A percentile compares a stretch with the other conserved stretches of the same genome.
Evolutionary conservation across 2,797 vertebrate genomes (phyloP).

Genomic region (Myotis daubentonii): DNA sequence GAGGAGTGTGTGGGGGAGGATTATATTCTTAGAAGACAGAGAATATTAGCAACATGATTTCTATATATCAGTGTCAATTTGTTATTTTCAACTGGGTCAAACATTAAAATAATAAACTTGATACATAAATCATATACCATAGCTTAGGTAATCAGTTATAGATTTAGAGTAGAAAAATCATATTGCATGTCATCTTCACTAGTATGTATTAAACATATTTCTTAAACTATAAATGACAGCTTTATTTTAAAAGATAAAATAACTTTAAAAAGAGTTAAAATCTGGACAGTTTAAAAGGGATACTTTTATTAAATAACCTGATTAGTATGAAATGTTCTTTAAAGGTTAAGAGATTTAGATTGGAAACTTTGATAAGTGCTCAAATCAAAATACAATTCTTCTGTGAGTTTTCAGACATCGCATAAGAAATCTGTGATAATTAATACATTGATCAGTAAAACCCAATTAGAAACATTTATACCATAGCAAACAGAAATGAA

Average conservation of each 20-base stretch:
- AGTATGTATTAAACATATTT: conserved; percentile 38
- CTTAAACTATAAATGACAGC: conserved; percentile 14
- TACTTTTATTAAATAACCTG: conserved; percentile 70
- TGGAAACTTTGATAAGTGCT: conserved; percentile 60
- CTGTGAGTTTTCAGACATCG: conserved; percentile 74
- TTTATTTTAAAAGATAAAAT: conserved; percentile 57
- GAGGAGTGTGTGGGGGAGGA: neutral
- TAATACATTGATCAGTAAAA: conserved; percentile 82
- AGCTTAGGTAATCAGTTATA: conserved; percentile 12
- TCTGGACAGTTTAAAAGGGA: conserved; percentile 33
- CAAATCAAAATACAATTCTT: conserved; percentile 62
- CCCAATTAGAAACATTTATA: conserved; percentile 83
- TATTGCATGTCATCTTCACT: neutral
- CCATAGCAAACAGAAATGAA: conserved; percentile 86
- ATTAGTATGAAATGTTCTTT: conserved; percentile 75
- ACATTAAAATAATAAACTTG: conserved; percentile 28
- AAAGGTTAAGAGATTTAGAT: conserved; percentile 74
- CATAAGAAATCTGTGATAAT: conserved; percentile 78
- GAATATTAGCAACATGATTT: neutral
- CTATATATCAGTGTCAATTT: neutral
- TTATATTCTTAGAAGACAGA: neutral
- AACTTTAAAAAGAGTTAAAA: conserved; percentile 45
- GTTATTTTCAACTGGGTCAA: conserved; percentile 34
- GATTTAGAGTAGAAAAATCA: conserved; percentile 45
- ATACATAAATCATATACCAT: neutral